These are phyloP conservation scores for Coenonympha arcania DNA, from an alignment of 2,888 invertebrate species.

Conservation along the genomic window DNA sequence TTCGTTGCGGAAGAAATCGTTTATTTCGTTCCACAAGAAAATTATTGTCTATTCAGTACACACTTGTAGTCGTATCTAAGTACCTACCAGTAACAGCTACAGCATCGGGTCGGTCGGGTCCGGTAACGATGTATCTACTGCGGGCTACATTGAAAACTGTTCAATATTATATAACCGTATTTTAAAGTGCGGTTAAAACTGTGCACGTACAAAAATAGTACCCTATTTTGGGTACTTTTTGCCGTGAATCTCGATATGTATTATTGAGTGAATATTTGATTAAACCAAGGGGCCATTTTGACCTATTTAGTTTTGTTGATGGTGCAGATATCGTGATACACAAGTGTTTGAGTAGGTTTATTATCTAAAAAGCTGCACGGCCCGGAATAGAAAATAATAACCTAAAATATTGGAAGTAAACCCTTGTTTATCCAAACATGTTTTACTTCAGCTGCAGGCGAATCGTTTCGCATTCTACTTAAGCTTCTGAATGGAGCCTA, in stretches of 20 bases:
- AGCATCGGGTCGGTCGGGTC: conserved; percentile 6
- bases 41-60: conserved; percentile 9
- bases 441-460: conserved; percentile 21
- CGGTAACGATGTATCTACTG: conserved; percentile 3
- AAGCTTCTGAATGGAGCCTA: conserved; percentile 27
- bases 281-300: too few species aligned
- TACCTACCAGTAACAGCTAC: too few species aligned
- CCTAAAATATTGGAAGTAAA: conserved; percentile 11
- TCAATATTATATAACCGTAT: not conserved
- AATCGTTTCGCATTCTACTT: conserved; percentile 24
- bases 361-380: too few species aligned
- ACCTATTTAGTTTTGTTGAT: too few species aligned
- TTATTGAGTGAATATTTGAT: too few species aligned
- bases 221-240: not conserved
- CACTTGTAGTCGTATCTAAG: too few species aligned
- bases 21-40: conserved; percentile 8
- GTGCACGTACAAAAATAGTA: not conserved
- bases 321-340: too few species aligned
- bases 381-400: too few species aligned
- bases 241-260: too few species aligned
- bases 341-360: too few species aligned
- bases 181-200: not conserved
- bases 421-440: conserved; percentile 15
- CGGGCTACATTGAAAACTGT: not conserved
- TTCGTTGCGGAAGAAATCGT: not conserved